phyloP scores from a whole-genome alignment of 2,888 invertebrate genomes.

The Pristionchus arcanus region DNA sequence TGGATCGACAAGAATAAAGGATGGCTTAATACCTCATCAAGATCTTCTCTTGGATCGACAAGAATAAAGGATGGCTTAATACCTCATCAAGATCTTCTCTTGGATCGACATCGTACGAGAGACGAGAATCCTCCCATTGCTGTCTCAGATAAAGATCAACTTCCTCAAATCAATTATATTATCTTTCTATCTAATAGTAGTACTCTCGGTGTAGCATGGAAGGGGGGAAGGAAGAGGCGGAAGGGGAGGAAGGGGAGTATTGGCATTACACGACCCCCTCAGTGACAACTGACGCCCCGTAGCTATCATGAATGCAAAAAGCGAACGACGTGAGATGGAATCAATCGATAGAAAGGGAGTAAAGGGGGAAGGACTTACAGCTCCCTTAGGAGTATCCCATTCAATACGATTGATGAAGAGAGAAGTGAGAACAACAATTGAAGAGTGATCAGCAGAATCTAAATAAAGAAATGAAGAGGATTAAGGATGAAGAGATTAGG shows the following conservation, averaged over 20 bases:
- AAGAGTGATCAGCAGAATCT: constrained; percentile 74
- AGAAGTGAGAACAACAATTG: constrained; percentile 74
- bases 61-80: too few relatives aligned
- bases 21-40: constrained; percentile 72
- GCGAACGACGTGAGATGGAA: constrained; percentile 11
- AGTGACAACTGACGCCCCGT: neutral
- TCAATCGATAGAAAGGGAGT: constrained; percentile 11
- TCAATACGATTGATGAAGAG: constrained; percentile 74
- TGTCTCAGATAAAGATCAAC: constrained; percentile 77
- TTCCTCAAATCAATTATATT: constrained; percentile 65
- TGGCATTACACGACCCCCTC: constrained; percentile 37
- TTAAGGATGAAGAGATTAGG: neutral
- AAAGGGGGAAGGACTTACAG: neutral
- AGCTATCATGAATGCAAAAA: constrained; percentile 26
- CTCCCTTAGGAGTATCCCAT: constrained; percentile 65
- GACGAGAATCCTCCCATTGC: constrained; percentile 76
- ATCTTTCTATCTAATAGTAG: neutral
- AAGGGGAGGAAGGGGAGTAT: neutral
- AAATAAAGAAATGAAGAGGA: neutral
- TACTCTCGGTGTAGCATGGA: neutral
- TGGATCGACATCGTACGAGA: constrained; percentile 75
- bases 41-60: constrained; percentile 73
- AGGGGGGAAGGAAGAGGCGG: neutral
- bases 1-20: too few relatives aligned
- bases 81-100: constrained; percentile 73